Evolutionary conservation across 1,140 invertebrate genomes (phyloP), one percentile per base, ranked within the genome.

Genomic region (Teleopsis dalmanni): DNA sequence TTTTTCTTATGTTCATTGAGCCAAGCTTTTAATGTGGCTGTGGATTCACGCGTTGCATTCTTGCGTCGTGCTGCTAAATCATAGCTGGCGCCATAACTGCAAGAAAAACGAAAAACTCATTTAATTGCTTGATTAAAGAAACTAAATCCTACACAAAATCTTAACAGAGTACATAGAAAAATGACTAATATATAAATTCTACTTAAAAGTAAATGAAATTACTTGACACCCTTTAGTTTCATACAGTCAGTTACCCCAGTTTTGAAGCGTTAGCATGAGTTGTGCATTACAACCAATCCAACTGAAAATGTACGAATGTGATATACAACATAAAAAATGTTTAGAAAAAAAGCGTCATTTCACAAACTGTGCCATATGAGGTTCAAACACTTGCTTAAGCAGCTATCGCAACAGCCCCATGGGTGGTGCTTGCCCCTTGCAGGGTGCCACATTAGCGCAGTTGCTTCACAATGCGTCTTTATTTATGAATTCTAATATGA

Each of bases 1-100:
- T 98, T 97, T 74, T 95, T 96, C 73, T 93, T 88, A 78, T 98
- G 94, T 64, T 95, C 91, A 72, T 94, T 94, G 3, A 97, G 77
- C 95, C 95, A 97, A 8, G 91, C 90, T 72, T 96, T 96, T 10
- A 97, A 73, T 4, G 92, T 95, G 67, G 87, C 91, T 16, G 93
- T 96, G 22, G 92, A 95, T 73, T 97, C 94, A 37, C 93, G 72
- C 8, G 94, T 96, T 13, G 93, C 94, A 75, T 97, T 97, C 77
- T 96, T 96, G 56, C 93, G 76, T 59, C 92, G 77, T 16, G 88
- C 87, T 19, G 88, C 89, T 65, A 93, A 78, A 71, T 94, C 87
- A 75, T 95, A 94, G 38, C 90, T 85, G 34, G 88, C 87, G 47
- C 90, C 87, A 62, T 93, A 94, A 60, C 90, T 93, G 80, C 56